These are phyloP conservation scores for Armadillidium nasatum DNA, from an alignment of 1,140 invertebrate genomes.

Conservation along the genomic window DNA sequence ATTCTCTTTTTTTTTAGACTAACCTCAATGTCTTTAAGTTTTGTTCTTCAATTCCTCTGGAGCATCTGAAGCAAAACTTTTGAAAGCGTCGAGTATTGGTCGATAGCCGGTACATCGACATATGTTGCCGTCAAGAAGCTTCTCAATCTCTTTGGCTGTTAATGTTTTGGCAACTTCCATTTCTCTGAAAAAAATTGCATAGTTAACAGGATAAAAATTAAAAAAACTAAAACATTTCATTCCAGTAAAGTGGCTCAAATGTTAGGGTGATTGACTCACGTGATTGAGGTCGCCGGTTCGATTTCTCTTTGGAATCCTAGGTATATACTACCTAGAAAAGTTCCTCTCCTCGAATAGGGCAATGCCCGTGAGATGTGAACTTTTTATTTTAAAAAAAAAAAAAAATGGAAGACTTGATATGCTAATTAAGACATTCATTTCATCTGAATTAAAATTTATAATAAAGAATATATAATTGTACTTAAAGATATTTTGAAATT, in stretches of 20 bases:
- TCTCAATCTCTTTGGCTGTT: conserved; percentile 66
- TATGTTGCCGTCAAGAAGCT: conserved; percentile 73
- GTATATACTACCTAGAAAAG: too few species aligned
- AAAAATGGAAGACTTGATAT: not conserved
- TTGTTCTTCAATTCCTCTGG: conserved; percentile 43
- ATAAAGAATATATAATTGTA: too few species aligned
- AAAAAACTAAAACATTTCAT: not conserved
- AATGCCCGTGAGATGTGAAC: too few species aligned
- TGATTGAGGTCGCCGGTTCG: too few species aligned
- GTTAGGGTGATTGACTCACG: too few species aligned
- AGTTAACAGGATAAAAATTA: not conserved
- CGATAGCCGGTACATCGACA: conserved; percentile 84
- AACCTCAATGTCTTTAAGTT: conserved; percentile 29
- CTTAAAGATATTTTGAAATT: too few species aligned
- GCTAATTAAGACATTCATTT: too few species aligned
- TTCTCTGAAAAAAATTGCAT: conserved; percentile 20
- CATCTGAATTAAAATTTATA: too few species aligned
- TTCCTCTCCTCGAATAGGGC: too few species aligned
- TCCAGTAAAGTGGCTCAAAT: not conserved
- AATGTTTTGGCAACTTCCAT: conserved; percentile 14
- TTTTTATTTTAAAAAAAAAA: not conserved
- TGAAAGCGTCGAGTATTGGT: conserved; percentile 76
- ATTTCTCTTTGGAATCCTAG: too few species aligned
- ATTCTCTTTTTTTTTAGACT: not conserved
- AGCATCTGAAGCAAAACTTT: conserved; percentile 57